Evolutionary conservation across 2,797 vertebrate genomes (phyloP).

Genomic region (Tolypeutes matacus): DNA sequence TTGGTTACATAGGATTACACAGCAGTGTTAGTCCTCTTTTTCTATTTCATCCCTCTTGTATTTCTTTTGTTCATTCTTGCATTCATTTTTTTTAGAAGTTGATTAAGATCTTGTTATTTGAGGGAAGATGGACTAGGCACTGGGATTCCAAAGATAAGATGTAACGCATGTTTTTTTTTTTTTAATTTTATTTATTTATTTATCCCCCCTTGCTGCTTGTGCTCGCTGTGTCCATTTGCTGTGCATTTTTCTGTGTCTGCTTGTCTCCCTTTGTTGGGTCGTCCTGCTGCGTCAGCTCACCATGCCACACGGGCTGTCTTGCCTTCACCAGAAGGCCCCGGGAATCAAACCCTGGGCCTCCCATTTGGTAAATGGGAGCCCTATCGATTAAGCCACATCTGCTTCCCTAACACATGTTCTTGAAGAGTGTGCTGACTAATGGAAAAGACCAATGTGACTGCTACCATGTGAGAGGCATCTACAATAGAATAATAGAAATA

Average conservation of each 20-base stretch:
- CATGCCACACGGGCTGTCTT: too few relatives aligned
- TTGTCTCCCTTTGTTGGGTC: too few relatives aligned
- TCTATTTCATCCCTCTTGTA: background rate
- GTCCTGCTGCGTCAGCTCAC: too few relatives aligned
- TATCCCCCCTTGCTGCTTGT: too few relatives aligned
- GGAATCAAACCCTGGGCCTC: too few relatives aligned
- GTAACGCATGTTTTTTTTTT: too few relatives aligned
- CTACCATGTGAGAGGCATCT: background rate
- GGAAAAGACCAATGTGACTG: background rate
- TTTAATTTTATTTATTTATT: too few relatives aligned
- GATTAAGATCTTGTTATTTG: background rate
- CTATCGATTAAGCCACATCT: too few relatives aligned
- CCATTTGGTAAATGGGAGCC: too few relatives aligned
- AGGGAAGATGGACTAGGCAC: background rate
- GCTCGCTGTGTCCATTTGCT: too few relatives aligned
- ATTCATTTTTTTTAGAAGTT: background rate
- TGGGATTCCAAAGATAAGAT: background rate
- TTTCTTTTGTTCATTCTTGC: constrained; percentile 54
- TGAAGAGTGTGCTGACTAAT: background rate
- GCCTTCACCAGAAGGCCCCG: too few relatives aligned
- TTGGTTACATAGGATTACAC: background rate
- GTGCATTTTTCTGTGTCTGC: too few relatives aligned
- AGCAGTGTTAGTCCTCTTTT: background rate
- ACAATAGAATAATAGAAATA: background rate
- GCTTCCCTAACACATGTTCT: background rate